Conservation (phyloP, 1,140 invertebrate species). For the Heliothis virescens region DNA sequence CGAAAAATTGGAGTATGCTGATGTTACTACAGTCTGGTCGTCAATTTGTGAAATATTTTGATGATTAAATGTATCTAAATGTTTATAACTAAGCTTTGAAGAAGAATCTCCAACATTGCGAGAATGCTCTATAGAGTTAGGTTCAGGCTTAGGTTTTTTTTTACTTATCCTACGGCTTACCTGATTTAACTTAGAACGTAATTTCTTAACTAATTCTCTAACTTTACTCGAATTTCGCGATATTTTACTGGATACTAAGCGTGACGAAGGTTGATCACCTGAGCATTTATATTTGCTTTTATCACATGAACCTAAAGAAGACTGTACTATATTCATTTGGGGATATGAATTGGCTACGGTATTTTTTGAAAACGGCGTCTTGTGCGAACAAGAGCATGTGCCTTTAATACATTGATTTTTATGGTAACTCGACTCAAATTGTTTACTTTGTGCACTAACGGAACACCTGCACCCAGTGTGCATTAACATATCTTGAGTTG, state of each 20-base stretch:
- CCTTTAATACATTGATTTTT: too few species aligned
- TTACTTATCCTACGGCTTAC: conserved; percentile 2
- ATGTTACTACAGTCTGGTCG: too few species aligned
- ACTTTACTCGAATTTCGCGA: not conserved
- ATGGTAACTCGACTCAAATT: too few species aligned
- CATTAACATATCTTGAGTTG: too few species aligned
- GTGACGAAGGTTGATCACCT: not conserved
- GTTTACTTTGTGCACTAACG: too few species aligned
- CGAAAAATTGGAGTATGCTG: not conserved
- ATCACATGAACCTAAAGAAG: not conserved
- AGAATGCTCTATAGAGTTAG: not conserved
- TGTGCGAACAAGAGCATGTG: too few species aligned
- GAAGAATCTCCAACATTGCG: not conserved
- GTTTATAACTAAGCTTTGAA: not conserved
- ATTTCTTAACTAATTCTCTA: conserved; percentile 2
- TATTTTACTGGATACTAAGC: not conserved
- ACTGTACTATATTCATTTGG: not conserved
- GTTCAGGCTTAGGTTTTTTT: not conserved
- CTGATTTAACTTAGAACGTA: conserved; percentile 1
- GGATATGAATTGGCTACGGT: not conserved
- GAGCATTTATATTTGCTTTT: not conserved
- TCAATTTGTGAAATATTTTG: too few species aligned
- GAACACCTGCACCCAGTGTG: too few species aligned
- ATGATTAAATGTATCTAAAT: not conserved
- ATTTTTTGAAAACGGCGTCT: not conserved